phyloP scores from a whole-genome alignment of 2,888 invertebrate species.

The Chrysomela aeneicollis region DNA sequence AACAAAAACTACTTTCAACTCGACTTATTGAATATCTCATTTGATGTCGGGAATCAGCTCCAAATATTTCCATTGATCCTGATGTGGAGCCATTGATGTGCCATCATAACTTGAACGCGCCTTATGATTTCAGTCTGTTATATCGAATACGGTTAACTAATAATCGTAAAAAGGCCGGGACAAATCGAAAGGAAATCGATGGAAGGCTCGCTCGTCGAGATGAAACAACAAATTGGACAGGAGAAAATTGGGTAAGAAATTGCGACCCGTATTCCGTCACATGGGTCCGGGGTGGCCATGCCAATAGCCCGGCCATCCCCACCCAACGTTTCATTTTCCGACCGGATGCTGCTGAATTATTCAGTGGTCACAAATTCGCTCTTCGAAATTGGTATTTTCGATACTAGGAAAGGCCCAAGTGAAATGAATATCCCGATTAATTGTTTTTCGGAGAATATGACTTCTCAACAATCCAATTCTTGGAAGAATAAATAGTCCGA shows the following conservation, averaged over 20 bases:
- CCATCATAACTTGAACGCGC: too few species aligned
- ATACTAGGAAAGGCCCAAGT: conserved; percentile 1
- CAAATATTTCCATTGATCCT: too few species aligned
- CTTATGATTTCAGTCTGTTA: conserved; percentile 31
- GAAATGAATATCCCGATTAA: conserved; percentile 10
- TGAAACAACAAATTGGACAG: conserved; percentile 54
- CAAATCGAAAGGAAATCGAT: conserved; percentile 53
- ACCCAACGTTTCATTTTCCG: conserved; percentile 41
- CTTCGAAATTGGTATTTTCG: conserved; percentile 31
- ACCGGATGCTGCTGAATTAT: conserved; percentile 48
- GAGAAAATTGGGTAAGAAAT: conserved; percentile 48
- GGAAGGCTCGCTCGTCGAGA: conserved; percentile 50
- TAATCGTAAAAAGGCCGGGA: conserved; percentile 52
- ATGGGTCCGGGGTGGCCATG: conserved; percentile 26
- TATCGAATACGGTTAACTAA: conserved; percentile 50
- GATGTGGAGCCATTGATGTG: too few species aligned
- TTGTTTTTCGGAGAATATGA: neutral
- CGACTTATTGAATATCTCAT: too few species aligned
- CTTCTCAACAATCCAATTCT: too few species aligned
- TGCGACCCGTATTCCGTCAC: conserved; percentile 43
- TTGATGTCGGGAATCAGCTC: too few species aligned
- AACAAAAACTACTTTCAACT: too few species aligned
- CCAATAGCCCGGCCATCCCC: neutral
- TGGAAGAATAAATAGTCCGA: too few species aligned
- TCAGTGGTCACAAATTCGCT: conserved; percentile 48